These are phyloP conservation scores for Eupithecia subfuscata DNA, from an alignment of 2,888 invertebrate genomes.

Conservation along the genomic window DNA sequence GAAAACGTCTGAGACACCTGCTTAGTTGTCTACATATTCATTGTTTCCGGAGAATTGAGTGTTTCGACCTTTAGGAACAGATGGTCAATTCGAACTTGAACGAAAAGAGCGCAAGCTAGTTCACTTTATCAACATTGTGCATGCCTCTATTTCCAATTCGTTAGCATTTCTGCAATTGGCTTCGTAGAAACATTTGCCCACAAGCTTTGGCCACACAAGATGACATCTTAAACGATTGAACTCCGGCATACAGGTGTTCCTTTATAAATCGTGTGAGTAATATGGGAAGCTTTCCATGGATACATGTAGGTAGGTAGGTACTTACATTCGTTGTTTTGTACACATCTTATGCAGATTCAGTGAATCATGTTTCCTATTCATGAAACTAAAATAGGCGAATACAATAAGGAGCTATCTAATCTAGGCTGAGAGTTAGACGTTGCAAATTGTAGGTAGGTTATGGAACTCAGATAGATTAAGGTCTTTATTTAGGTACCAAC, in stretches of 20 bases:
- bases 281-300: conserved; percentile 1
- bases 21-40: background rate
- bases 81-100: conserved; percentile 9
- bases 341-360: conserved; percentile 20
- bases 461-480: background rate
- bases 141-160: background rate
- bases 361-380: conserved; percentile 23
- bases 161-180: conserved; percentile 5
- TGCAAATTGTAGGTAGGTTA: background rate
- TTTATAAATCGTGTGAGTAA: conserved; percentile 21
- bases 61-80: conserved; percentile 29
- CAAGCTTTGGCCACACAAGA: conserved; percentile 29
- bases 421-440: background rate
- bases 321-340: conserved; percentile 13
- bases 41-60: background rate
- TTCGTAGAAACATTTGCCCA: background rate
- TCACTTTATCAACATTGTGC: background rate
- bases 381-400: conserved; percentile 28
- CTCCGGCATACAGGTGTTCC: conserved; percentile 24
- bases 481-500: background rate
- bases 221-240: conserved; percentile 29
- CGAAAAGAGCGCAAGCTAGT: background rate
- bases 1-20: background rate
- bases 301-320: background rate
- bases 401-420: conserved; percentile 11